phyloP scores from a whole-genome alignment of 2,797 vertebrate species.

The Menidia menidia region DNA sequence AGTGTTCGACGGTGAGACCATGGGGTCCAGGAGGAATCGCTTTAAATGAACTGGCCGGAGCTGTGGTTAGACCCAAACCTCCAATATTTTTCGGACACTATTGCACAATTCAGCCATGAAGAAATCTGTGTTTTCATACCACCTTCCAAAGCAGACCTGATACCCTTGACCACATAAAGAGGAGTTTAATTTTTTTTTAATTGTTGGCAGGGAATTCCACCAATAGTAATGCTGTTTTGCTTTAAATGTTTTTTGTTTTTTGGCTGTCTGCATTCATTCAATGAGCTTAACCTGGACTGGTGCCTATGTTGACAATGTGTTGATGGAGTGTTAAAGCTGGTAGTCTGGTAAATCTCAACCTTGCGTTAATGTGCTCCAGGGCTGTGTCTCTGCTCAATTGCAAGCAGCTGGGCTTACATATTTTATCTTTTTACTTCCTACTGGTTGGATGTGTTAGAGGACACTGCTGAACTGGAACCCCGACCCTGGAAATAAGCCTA shows the following conservation, averaged over 20 bases:
- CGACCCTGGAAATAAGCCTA: slow-evolving; percentile 25
- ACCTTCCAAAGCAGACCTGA: not conserved
- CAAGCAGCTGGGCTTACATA: slow-evolving; percentile 65
- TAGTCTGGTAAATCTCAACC: slow-evolving; percentile 40
- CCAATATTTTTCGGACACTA: not conserved
- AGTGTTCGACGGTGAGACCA: slow-evolving; percentile 15
- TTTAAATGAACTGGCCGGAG: slow-evolving; percentile 10
- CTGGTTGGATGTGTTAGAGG: slow-evolving; percentile 46
- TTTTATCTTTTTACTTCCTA: slow-evolving; percentile 53
- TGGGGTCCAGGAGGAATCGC: slow-evolving; percentile 13
- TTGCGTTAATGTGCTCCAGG: slow-evolving; percentile 59
- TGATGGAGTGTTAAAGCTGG: slow-evolving; percentile 30
- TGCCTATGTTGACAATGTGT: slow-evolving; percentile 31
- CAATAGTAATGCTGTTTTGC: slow-evolving; percentile 11
- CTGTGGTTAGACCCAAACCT: not conserved
- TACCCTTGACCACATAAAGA: not conserved
- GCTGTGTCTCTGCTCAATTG: slow-evolving; percentile 54
- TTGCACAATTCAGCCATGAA: not conserved
- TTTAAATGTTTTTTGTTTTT: slow-evolving; percentile 22
- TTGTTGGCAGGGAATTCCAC: slow-evolving; percentile 3
- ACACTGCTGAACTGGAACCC: slow-evolving; percentile 36
- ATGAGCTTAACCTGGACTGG: slow-evolving; percentile 20
- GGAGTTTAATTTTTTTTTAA: not conserved
- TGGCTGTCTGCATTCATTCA: slow-evolving; percentile 4
- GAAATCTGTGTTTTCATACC: slow-evolving; percentile 4